phyloP scores from a whole-genome alignment of 2,113 vertebrate species.

The Rhabdornis inornatus region DNA sequence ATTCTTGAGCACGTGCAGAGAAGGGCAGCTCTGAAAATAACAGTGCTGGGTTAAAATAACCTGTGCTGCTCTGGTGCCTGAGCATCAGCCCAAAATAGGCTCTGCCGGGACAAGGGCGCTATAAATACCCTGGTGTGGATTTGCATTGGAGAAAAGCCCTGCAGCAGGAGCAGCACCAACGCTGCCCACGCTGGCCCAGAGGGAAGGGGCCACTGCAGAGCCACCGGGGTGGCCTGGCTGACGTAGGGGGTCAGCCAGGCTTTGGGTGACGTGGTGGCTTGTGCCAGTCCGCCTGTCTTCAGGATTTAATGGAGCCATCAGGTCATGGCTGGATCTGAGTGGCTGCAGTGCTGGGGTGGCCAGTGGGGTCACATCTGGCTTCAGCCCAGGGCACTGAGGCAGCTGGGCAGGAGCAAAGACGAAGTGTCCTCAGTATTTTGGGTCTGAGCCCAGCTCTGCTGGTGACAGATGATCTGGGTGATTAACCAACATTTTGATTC shows the following conservation, averaged over 20 bases:
- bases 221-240: neutral
- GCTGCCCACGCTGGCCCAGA: fast-evolving
- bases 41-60: neutral
- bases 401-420: neutral
- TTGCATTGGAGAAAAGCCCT: neutral
- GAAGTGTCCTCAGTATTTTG: neutral
- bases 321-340: fast-evolving
- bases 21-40: slow-evolving; percentile 42
- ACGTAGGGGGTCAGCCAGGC: fast-evolving
- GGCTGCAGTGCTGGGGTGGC: fast-evolving
- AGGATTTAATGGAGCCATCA: fast-evolving
- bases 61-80: neutral
- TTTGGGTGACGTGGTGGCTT: neutral
- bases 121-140: neutral
- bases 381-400: fast-evolving
- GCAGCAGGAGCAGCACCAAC: fast-evolving
- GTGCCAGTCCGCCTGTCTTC: neutral
- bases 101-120: fast-evolving
- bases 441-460: neutral
- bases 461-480: neutral
- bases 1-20: neutral
- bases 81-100: slow-evolving; percentile 20
- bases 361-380: fast-evolving
- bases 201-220: neutral
- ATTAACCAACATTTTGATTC: neutral